Conservation (phyloP, 2,797 vertebrate species). For the Petrocephalus schoutedeni region DNA sequence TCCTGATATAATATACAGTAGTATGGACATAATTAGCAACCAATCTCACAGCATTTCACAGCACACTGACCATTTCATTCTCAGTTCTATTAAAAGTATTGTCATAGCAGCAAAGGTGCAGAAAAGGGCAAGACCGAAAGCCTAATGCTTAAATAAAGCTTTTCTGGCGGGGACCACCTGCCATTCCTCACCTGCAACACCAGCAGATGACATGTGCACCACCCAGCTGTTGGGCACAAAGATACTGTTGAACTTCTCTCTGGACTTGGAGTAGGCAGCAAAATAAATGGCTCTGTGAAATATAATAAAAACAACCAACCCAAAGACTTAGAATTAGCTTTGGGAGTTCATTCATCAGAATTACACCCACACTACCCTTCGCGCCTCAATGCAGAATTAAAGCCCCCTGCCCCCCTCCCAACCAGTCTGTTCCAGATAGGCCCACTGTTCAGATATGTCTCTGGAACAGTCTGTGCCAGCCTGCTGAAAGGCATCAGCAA, state of each 20-base stretch:
- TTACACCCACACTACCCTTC: neutral
- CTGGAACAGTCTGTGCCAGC: conserved; percentile 48
- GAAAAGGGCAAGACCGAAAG: neutral
- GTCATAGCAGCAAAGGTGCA: neutral
- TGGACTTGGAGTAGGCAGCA: conserved; percentile 90
- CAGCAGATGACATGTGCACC: conserved; percentile 90
- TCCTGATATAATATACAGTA: neutral
- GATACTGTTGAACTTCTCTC: conserved; percentile 82
- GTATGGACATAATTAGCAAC: neutral
- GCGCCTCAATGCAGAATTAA: conserved; percentile 21
- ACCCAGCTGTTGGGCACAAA: conserved; percentile 86
- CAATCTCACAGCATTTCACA: neutral
- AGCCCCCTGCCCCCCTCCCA: conserved; percentile 39
- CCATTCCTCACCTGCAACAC: conserved; percentile 76
- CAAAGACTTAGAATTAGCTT: neutral
- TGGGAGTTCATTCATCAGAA: neutral
- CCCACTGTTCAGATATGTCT: conserved; percentile 40
- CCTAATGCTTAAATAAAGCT: neutral
- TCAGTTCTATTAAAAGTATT: neutral
- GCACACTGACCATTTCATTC: neutral
- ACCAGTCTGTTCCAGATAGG: conserved; percentile 35
- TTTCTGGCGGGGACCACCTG: neutral
- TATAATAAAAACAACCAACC: neutral
- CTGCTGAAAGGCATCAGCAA: conserved; percentile 56
- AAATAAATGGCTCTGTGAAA: conserved; percentile 88